These are phyloP conservation scores for Griposia aprilina DNA, from an alignment of 2,888 invertebrate genomes.

Conservation along the genomic window DNA sequence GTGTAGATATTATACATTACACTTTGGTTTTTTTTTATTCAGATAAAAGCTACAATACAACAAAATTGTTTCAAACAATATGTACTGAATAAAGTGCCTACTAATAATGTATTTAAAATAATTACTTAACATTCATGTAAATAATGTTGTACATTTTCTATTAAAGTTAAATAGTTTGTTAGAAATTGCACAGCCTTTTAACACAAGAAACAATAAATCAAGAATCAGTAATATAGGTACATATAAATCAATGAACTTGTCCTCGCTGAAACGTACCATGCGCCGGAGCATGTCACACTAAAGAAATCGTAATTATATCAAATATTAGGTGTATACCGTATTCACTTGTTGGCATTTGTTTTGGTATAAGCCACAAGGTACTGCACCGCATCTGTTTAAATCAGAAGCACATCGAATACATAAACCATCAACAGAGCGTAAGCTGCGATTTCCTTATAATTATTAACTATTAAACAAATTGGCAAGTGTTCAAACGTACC, in stretches of 20 bases:
- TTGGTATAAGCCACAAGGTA: slow-evolving; percentile 41
- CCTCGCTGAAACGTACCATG: slow-evolving; percentile 20
- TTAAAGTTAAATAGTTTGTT: slow-evolving; percentile 62
- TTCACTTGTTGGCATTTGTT: slow-evolving; percentile 17
- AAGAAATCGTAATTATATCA: slow-evolving; percentile 13
- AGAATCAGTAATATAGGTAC: slow-evolving; percentile 38
- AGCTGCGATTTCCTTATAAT: slow-evolving; percentile 50
- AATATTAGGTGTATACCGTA: slow-evolving; percentile 2
- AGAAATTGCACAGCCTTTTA: slow-evolving; percentile 70
- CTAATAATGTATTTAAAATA: slow-evolving; percentile 45
- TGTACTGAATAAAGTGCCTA: slow-evolving; percentile 53
- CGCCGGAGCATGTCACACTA: slow-evolving; percentile 17
- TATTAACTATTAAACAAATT: slow-evolving; percentile 47
- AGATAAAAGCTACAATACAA: slow-evolving; percentile 50
- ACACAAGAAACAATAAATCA: slow-evolving; percentile 59
- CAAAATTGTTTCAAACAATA: slow-evolving; percentile 57
- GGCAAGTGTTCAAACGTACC: too few species aligned
- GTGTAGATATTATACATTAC: slow-evolving; percentile 43
- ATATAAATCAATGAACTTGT: slow-evolving; percentile 33
- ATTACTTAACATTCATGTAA: slow-evolving; percentile 41
- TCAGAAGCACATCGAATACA: slow-evolving; percentile 21
- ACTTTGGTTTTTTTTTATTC: slow-evolving; percentile 52
- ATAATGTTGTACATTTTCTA: slow-evolving; percentile 49
- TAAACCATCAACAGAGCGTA: slow-evolving; percentile 21
- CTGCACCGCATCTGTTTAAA: slow-evolving; percentile 10